These are phyloP conservation scores for Periphyllus acericola DNA, from an alignment of 2,888 invertebrate genomes.

Conservation along the genomic window DNA sequence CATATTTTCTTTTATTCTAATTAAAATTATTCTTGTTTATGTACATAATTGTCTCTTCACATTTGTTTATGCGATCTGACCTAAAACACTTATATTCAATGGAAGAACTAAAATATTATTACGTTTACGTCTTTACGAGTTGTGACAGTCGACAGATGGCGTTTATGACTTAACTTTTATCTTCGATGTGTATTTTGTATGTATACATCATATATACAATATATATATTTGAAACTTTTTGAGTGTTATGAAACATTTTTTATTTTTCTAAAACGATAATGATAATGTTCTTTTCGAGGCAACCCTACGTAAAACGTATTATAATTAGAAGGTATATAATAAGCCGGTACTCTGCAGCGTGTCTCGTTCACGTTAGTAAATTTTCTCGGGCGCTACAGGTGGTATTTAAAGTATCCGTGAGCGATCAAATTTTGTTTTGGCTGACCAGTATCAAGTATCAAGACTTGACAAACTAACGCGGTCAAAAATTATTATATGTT, in stretches of 20 bases:
- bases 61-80: no score
- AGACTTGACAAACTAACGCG: background rate
- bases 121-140: background rate
- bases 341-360: background rate
- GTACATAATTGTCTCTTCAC: no score
- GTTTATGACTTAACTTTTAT: background rate
- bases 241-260: background rate
- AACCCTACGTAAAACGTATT: slow-evolving; percentile 3
- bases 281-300: slow-evolving; percentile 5
- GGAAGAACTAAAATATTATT: background rate
- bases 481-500: background rate
- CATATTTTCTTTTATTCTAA: background rate
- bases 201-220: no score
- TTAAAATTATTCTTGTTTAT: no score
- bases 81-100: slow-evolving; percentile 5
- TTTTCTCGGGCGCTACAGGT: background rate
- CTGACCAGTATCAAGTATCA: background rate
- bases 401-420: background rate
- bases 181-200: background rate
- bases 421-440: slow-evolving; percentile 1
- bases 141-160: background rate
- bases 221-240: background rate
- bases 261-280: background rate
- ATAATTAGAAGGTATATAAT: background rate
- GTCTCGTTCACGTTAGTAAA: background rate